A percentile compares a stretch with the other conserved stretches of the same genome.
phyloP scores from a whole-genome alignment of 2,113 vertebrate genomes.

The Monarcha castaneiventris region DNA sequence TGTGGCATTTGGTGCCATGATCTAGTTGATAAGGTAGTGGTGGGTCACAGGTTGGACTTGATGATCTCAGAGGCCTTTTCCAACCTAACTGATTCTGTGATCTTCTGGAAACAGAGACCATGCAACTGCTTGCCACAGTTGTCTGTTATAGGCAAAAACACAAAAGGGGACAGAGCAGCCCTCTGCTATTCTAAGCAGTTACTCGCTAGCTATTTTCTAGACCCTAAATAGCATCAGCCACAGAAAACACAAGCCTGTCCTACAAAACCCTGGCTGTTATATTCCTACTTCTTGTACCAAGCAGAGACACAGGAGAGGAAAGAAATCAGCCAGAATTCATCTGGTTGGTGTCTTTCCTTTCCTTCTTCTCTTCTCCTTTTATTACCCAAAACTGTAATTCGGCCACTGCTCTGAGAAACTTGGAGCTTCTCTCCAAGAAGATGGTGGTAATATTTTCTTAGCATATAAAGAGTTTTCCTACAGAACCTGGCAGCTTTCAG shows the following conservation, averaged over 20 bases:
- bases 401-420: not conserved
- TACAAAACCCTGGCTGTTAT: not conserved
- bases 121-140: not conserved
- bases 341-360: not conserved
- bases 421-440: not conserved
- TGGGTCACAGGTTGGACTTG: rapidly evolving
- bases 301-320: not conserved
- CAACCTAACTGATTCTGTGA: not conserved
- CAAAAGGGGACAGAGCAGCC: not conserved
- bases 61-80: not conserved
- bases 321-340: not conserved
- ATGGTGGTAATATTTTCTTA: not conserved
- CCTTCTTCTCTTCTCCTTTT: not conserved
- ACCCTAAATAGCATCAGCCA: not conserved
- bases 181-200: not conserved
- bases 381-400: not conserved
- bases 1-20: rapidly evolving
- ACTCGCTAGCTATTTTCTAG: not conserved
- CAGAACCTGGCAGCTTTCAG: not conserved
- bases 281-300: not conserved
- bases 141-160: not conserved
- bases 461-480: constrained; percentile 1
- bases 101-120: not conserved
- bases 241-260: not conserved
- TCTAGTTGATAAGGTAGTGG: not conserved